A percentile compares a stretch with the other conserved stretches of the same genome.
Evolutionary conservation across 2,113 vertebrate genomes (phyloP).

Genomic region (Channa maculata): DNA sequence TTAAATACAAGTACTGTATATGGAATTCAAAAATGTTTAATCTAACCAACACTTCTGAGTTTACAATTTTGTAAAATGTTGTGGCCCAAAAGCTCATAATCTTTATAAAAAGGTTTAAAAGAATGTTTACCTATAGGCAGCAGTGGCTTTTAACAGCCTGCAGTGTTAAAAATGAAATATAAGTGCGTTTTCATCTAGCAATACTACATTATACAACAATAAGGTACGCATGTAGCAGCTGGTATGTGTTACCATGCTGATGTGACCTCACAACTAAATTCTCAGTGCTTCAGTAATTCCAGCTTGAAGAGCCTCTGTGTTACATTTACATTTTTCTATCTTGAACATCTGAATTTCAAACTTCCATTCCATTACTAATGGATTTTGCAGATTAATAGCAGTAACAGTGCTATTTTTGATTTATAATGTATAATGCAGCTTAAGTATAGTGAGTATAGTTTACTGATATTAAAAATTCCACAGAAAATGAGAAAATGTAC

Average conservation of each 20-base stretch:
- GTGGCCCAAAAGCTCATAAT: not conserved
- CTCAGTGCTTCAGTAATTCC: not conserved
- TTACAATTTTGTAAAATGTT: not conserved
- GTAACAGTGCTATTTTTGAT: not conserved
- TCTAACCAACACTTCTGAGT: not conserved
- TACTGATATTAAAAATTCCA: not conserved
- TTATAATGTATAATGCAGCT: too few species aligned
- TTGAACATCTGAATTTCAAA: not conserved
- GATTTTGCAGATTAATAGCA: slow-evolving; percentile 4
- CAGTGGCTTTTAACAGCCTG: not conserved
- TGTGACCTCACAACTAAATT: not conserved
- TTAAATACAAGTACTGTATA: too few species aligned
- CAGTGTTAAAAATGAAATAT: slow-evolving; percentile 1
- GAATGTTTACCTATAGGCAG: too few species aligned
- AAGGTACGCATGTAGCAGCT: not conserved
- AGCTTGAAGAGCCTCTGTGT: not conserved
- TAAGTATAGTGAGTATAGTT: too few species aligned
- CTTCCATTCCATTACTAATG: not conserved
- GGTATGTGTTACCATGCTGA: not conserved
- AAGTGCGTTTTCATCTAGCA: slow-evolving; percentile 44
- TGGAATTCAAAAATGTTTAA: not conserved
- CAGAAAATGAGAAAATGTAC: not conserved
- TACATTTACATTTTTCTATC: not conserved
- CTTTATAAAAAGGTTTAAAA: not conserved
- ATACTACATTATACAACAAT: not conserved